Conservation (phyloP, 2,797 vertebrate genomes). For the Helostoma temminkii region DNA sequence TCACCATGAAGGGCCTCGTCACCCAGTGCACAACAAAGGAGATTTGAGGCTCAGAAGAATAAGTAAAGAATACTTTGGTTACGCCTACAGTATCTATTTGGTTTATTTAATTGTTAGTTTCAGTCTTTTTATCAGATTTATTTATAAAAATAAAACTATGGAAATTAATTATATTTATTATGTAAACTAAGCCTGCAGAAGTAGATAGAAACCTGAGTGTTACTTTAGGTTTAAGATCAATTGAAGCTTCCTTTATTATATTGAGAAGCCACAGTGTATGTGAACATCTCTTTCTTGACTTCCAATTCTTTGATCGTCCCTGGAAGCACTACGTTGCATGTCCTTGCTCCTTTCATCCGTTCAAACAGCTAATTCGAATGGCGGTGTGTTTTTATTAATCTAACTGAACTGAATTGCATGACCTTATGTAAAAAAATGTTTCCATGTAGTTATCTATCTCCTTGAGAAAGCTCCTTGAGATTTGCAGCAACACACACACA, state of each 20-base stretch:
- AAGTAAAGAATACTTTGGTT: not conserved
- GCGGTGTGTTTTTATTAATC: not conserved
- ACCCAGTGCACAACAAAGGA: not conserved
- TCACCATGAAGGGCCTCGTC: not conserved
- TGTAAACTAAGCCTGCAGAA: not conserved
- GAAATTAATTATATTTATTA: not conserved
- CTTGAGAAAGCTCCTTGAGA: constrained; percentile 37
- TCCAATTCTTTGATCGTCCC: not conserved
- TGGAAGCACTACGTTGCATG: not conserved
- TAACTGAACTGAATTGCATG: not conserved
- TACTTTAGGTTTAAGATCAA: not conserved
- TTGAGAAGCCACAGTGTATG: no score
- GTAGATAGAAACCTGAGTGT: not conserved
- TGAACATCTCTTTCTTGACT: no score
- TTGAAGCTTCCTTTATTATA: not conserved
- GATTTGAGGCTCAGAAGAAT: not conserved
- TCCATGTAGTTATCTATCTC: constrained; percentile 19
- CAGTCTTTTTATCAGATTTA: not conserved
- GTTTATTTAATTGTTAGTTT: not conserved
- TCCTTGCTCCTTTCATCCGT: not conserved
- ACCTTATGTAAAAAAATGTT: not conserved
- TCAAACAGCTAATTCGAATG: not conserved
- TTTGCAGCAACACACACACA: constrained; percentile 8
- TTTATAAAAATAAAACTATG: no score
- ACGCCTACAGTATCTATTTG: not conserved